Conservation (phyloP, 2,113 vertebrate genomes). For the Loxodonta africana region DNA sequence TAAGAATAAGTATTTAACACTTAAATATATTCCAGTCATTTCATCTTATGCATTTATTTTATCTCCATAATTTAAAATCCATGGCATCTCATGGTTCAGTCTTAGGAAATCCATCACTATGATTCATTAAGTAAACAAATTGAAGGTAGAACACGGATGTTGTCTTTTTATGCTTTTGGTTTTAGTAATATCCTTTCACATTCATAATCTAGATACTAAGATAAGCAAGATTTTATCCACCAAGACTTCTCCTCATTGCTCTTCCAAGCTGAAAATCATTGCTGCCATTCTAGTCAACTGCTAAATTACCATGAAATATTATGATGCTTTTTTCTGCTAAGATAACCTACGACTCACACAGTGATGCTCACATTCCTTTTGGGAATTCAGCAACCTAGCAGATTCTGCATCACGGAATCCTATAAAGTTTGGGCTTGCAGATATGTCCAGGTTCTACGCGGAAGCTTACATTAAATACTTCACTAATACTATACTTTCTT, state of each 20-base stretch:
- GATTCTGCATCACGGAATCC: neutral
- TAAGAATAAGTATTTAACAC: constrained; percentile 58
- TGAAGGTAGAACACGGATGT: constrained; percentile 32
- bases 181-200: constrained; percentile 59
- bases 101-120: constrained; percentile 37
- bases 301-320: constrained; percentile 42
- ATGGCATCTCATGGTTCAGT: neutral
- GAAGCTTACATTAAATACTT: constrained; percentile 10
- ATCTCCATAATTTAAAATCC: constrained; percentile 53
- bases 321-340: neutral
- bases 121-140: constrained; percentile 68
- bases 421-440: neutral
- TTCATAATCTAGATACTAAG: constrained; percentile 17
- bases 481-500: neutral
- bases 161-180: constrained; percentile 21
- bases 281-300: constrained; percentile 47
- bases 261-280: constrained; percentile 30
- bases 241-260: neutral
- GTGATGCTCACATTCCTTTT: neutral
- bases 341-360: neutral
- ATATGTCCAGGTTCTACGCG: neutral
- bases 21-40: constrained; percentile 46
- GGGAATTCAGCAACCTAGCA: constrained; percentile 7
- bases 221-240: constrained; percentile 53
- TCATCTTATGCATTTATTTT: constrained; percentile 51